phyloP scores from a whole-genome alignment of 2,113 vertebrate species.

The Oreochromis aureus region DNA sequence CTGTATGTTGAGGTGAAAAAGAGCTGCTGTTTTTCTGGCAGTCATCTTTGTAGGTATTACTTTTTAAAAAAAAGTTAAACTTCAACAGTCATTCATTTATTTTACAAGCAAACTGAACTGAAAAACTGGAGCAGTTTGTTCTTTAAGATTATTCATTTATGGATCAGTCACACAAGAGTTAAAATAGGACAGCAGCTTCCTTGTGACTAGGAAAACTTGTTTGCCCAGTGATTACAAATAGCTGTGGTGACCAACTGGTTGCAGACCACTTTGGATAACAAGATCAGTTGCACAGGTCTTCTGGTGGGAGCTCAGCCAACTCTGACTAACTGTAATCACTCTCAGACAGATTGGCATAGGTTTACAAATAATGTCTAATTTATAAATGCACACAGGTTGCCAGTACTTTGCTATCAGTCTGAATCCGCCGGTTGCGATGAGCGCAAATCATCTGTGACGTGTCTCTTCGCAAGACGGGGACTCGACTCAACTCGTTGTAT shows the following conservation, averaged over 20 bases:
- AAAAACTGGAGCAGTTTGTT: background rate
- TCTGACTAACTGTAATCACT: background rate
- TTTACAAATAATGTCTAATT: background rate
- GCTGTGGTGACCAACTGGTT: background rate
- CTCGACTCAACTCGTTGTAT: background rate
- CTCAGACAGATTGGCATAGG: background rate
- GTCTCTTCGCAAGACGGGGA: background rate
- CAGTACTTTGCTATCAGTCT: background rate
- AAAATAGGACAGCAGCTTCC: background rate
- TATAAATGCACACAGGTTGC: background rate
- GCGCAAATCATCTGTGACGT: background rate
- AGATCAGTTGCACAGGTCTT: background rate
- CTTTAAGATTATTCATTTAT: background rate
- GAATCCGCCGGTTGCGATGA: fast-evolving
- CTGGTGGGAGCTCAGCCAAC: background rate
- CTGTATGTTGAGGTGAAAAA: background rate
- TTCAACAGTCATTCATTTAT: background rate
- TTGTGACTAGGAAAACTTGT: background rate
- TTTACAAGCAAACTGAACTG: background rate
- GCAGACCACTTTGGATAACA: fast-evolving
- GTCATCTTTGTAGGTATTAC: background rate
- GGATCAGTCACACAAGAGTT: background rate
- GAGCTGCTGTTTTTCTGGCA: background rate
- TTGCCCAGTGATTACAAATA: background rate
- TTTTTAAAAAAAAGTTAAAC: background rate